Evolutionary conservation across 2,888 invertebrate species (phyloP).

Genomic region (Drosophila cognata): DNA sequence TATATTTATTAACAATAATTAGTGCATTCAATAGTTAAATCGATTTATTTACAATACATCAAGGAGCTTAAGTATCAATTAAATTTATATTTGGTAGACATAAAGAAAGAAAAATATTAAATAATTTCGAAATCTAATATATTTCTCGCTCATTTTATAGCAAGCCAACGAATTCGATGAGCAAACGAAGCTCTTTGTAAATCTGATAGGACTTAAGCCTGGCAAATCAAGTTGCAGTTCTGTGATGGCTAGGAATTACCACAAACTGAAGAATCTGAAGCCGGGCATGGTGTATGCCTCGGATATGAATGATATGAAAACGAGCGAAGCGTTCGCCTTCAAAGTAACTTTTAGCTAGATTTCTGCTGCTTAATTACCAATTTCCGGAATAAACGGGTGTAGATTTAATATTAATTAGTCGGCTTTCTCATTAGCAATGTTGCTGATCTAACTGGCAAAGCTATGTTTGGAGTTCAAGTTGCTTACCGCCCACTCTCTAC

Average conservation of each 20-base stretch:
- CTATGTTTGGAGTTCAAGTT: conserved; percentile 2
- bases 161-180: conserved; percentile 1
- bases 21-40: background rate
- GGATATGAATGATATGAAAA: conserved; percentile 29
- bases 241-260: background rate
- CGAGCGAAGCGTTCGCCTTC: conserved; percentile 16
- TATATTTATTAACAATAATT: background rate
- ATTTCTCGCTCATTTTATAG: conserved; percentile 15
- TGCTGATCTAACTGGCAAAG: conserved; percentile 13
- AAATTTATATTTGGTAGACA: background rate
- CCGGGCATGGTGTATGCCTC: conserved; percentile 18
- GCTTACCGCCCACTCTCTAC: conserved; percentile 3
- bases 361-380: conserved; percentile 58
- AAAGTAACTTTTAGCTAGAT: conserved; percentile 2
- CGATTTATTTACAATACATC: background rate
- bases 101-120: background rate
- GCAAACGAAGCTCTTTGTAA: conserved; percentile 31
- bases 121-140: background rate
- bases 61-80: background rate
- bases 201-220: background rate
- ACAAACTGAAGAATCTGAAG: conserved; percentile 20
- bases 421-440: conserved; percentile 58
- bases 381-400: conserved; percentile 65
- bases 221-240: conserved; percentile 5
- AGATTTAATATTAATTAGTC: conserved; percentile 54